These are phyloP conservation scores for Microtus montanus DNA, from an alignment of 2,113 vertebrate species.

Conservation along the genomic window DNA sequence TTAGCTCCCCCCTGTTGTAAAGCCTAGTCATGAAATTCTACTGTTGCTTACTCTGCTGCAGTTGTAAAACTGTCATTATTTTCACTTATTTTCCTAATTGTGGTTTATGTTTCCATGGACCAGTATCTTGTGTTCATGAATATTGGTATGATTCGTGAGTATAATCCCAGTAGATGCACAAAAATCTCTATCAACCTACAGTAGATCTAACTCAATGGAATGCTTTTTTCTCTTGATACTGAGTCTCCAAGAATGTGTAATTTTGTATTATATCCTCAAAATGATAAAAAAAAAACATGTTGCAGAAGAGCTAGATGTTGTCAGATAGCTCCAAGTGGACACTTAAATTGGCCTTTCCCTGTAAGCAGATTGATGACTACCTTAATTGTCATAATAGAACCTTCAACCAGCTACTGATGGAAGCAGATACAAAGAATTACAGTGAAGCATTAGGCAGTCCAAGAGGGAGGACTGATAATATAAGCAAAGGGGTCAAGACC, in stretches of 20 bases:
- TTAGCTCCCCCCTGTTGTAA: neutral
- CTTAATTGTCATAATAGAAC: no score
- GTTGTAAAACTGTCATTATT: conserved; percentile 9
- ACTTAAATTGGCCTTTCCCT: no score
- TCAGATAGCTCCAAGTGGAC: neutral
- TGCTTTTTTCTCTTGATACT: neutral
- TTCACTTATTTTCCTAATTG: neutral
- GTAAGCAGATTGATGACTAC: no score
- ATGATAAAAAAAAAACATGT: neutral
- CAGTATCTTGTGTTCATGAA: neutral
- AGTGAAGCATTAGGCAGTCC: no score
- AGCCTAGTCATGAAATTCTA: conserved; percentile 24
- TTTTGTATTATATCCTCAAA: neutral
- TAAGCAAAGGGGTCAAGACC: no score
- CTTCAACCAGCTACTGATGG: no score
- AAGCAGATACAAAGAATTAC: no score
- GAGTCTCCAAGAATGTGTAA: neutral
- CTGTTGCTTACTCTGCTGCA: neutral
- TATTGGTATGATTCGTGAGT: no score
- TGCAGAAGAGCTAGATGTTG: neutral
- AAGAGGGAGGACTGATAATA: no score
- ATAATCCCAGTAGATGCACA: no score
- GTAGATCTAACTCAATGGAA: neutral
- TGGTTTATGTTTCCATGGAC: neutral
- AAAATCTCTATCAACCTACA: neutral